A percentile compares a stretch with the other conserved stretches of the same genome.
These are phyloP conservation scores for Adelphocoris suturalis DNA, from an alignment of 2,888 invertebrate species.

Conservation along the genomic window DNA sequence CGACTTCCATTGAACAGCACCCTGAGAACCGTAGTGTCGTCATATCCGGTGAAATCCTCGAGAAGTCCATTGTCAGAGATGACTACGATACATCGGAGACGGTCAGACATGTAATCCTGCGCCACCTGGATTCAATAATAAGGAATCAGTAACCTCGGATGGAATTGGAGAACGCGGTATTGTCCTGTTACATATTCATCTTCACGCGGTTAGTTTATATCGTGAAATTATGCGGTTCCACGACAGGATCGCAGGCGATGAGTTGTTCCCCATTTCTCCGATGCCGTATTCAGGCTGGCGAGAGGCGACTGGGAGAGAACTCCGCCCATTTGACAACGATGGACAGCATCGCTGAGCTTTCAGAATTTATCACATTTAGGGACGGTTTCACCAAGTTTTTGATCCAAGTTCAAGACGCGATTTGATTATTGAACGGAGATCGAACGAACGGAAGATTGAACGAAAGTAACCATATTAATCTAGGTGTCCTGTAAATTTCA, in stretches of 20 bases:
- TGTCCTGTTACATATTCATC: constrained; percentile 7
- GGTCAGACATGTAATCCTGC: constrained; percentile 37
- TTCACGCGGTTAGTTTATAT: not conserved
- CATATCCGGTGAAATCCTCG: constrained; percentile 50
- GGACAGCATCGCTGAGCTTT: too few relatives aligned
- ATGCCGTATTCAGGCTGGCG: too few relatives aligned
- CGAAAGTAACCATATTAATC: too few relatives aligned
- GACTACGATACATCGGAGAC: constrained; percentile 65
- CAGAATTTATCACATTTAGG: too few relatives aligned
- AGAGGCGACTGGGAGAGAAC: too few relatives aligned
- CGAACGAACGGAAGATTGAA: too few relatives aligned
- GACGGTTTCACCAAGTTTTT: too few relatives aligned
- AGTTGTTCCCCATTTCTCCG: too few relatives aligned
- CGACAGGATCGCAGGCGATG: not conserved
- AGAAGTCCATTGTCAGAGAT: constrained; percentile 70
- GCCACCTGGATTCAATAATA: constrained; percentile 30
- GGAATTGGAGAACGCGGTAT: not conserved
- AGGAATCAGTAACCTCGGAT: not conserved
- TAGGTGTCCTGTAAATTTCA: too few relatives aligned
- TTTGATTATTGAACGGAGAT: too few relatives aligned
- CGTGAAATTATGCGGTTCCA: not conserved
- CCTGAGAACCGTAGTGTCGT: constrained; percentile 28
- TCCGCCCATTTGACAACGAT: too few relatives aligned
- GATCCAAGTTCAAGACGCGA: too few relatives aligned
- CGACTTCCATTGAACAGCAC: constrained; percentile 45